Percentiles rank a stretch among this genome's conserved stretches.
Conservation (phyloP, 37 sponge, comb jelly and placozoan genomes). For the Tethya wilhelma region DNA sequence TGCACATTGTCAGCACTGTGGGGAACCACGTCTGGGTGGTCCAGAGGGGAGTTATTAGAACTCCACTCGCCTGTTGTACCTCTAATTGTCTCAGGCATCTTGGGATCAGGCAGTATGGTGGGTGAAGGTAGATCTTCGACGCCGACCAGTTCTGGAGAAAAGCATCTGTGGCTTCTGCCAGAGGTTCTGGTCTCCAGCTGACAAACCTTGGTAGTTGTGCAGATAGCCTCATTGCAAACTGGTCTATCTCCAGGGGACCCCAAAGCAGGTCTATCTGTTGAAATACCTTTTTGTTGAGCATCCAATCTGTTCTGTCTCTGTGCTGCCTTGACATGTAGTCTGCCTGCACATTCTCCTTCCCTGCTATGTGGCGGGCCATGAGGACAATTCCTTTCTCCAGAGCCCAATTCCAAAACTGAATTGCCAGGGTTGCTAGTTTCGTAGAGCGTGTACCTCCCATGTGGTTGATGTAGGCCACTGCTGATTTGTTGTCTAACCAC, state of each 20-base stretch:
- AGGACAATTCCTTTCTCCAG: not conserved
- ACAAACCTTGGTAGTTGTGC: not conserved
- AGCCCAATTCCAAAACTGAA: conserved; percentile 18
- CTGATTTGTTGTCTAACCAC: conserved; percentile 12
- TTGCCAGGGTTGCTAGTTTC: not conserved
- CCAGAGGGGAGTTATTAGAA: conserved; percentile 20
- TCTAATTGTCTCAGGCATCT: too few species aligned
- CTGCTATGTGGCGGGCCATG: conserved; percentile 18
- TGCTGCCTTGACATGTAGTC: conserved; percentile 9
- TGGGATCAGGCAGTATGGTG: too few species aligned
- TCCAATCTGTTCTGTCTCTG: not conserved
- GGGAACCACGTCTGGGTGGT: conserved; percentile 30
- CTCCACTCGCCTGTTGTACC: not conserved
- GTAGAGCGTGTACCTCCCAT: conserved; percentile 17
- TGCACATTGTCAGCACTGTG: not conserved
- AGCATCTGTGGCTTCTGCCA: conserved; percentile 25
- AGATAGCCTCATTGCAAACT: not conserved
- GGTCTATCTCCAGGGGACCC: not conserved
- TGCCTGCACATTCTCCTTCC: conserved; percentile 6
- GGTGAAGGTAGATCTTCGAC: not conserved
- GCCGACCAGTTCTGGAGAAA: conserved; percentile 21
- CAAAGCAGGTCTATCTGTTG: not conserved
- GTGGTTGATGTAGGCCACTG: conserved; percentile 26
- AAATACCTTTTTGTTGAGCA: not conserved
- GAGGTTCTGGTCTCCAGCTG: not conserved